Percentiles rank a stretch among this genome's conserved stretches.
These are phyloP conservation scores for Bagarius yarrelli DNA, from an alignment of 2,113 vertebrate species.

Conservation along the genomic window DNA sequence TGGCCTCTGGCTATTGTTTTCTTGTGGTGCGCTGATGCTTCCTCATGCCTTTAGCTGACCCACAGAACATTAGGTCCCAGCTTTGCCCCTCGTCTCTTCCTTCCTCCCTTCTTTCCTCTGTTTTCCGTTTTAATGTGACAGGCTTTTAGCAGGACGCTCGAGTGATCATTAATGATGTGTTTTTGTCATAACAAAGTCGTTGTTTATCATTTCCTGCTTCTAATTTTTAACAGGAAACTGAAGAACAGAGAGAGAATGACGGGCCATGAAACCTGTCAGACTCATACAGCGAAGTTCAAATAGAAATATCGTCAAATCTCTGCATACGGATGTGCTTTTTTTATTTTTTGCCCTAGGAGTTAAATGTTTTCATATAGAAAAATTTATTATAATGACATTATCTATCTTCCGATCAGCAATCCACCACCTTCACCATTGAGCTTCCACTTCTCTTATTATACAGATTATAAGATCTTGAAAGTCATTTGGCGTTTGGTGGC, in stretches of 20 bases:
- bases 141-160: not conserved
- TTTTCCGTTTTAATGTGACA: conserved; percentile 40
- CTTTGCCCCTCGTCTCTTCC: conserved; percentile 36
- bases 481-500: not conserved
- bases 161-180: conserved; percentile 10
- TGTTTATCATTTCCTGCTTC: conserved; percentile 25
- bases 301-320: not conserved
- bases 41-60: conserved; percentile 31
- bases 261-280: not conserved
- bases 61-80: conserved; percentile 21
- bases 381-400: too few species aligned
- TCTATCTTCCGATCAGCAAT: too few species aligned
- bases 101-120: conserved; percentile 36
- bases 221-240: conserved; percentile 29
- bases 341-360: too few species aligned
- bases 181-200: conserved; percentile 37
- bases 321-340: too few species aligned
- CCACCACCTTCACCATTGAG: too few species aligned
- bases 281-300: not conserved
- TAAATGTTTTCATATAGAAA: too few species aligned
- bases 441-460: not conserved
- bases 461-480: not conserved
- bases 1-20: conserved; percentile 46
- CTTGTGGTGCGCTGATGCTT: conserved; percentile 18
- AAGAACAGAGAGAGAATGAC: conserved; percentile 6